Percentiles rank a stretch among this genome's conserved stretches.
phyloP scores from a whole-genome alignment of 1,140 invertebrate species.

The Hylaeus volcanicus region DNA sequence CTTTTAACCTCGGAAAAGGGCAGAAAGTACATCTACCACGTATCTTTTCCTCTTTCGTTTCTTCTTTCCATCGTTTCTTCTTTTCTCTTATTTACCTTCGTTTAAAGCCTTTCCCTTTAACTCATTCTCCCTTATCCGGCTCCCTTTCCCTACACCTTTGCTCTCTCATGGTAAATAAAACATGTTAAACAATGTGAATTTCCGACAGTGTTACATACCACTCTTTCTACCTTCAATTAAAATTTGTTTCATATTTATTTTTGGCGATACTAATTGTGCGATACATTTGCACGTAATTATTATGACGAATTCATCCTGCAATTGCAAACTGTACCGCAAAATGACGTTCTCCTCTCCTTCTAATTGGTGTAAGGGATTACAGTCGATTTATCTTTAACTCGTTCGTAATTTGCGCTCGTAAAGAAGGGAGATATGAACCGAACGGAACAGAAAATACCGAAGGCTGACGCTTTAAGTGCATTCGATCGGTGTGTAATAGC shows the following conservation, averaged over 20 bases:
- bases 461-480: conserved; percentile 40
- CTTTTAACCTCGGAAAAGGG: conserved; percentile 66
- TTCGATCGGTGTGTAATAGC: conserved; percentile 50
- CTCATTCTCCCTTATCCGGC: neutral
- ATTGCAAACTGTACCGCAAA: neutral
- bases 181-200: neutral
- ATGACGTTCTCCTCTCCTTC: too few species aligned
- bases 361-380: neutral
- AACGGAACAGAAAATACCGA: conserved; percentile 35
- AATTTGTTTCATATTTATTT: neutral
- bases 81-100: conserved; percentile 18
- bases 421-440: neutral
- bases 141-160: neutral
- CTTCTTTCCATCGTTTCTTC: conserved; percentile 26
- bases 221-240: neutral
- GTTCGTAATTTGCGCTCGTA: conserved; percentile 34
- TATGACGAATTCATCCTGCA: neutral
- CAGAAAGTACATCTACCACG: conserved; percentile 57
- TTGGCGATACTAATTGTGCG: too few species aligned
- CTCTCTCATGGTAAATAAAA: neutral
- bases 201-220: neutral
- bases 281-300: neutral
- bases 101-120: neutral
- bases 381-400: conserved; percentile 30
- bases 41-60: conserved; percentile 28